phyloP scores from a whole-genome alignment of 2,797 vertebrate species.

The Chaetophractus vellerosus region DNA sequence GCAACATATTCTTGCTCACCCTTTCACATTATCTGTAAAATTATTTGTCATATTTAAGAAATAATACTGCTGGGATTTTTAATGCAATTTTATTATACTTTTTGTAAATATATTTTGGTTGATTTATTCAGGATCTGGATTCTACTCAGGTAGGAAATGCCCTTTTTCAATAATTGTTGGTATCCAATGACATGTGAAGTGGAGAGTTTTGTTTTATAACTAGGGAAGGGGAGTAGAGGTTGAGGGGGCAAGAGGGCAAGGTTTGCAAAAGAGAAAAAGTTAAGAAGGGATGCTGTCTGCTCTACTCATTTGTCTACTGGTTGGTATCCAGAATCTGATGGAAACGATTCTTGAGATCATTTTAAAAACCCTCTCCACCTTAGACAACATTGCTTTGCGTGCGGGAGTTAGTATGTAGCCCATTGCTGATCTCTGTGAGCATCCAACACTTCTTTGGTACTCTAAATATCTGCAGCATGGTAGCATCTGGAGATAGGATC shows the following conservation, averaged over 20 bases:
- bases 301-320: background rate
- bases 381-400: background rate
- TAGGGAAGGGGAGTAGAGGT: background rate
- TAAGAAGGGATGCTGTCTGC: background rate
- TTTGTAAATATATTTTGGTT: background rate
- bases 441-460: background rate
- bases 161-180: background rate
- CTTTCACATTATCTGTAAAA: background rate
- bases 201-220: background rate
- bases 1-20: background rate
- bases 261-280: background rate
- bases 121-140: background rate
- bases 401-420: background rate
- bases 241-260: background rate
- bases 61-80: background rate
- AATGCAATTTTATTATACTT: background rate
- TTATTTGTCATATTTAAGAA: background rate
- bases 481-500: background rate
- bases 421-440: background rate
- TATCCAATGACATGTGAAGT: background rate
- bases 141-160: background rate
- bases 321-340: background rate
- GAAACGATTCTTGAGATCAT: background rate
- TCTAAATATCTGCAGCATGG: background rate
- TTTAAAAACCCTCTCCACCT: background rate